These are phyloP conservation scores for Thalassarche chlororhynchos DNA, from an alignment of 2,113 vertebrate genomes.

Conservation along the genomic window DNA sequence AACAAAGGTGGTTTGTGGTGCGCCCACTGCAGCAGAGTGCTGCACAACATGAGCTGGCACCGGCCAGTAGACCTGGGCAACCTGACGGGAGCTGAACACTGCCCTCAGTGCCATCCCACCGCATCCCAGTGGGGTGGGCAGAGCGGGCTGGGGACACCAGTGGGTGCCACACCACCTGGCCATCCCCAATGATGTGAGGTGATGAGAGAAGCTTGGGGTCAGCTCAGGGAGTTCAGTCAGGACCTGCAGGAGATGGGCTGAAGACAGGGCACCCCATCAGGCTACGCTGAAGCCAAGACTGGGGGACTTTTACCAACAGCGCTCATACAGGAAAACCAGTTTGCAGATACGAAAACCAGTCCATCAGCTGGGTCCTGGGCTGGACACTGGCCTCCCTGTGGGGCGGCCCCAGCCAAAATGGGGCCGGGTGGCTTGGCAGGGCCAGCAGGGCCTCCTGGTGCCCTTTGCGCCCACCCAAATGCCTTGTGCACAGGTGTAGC, in stretches of 20 bases:
- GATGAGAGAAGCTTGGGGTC: not conserved
- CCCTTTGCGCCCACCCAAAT: not conserved
- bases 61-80: not conserved
- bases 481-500: not conserved
- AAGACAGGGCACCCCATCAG: fast-evolving
- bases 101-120: not conserved
- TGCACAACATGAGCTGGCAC: fast-evolving
- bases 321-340: not conserved
- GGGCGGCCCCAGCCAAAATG: not conserved
- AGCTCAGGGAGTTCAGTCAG: not conserved
- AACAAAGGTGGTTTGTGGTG: not conserved
- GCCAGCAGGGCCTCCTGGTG: not conserved
- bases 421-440: not conserved
- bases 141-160: not conserved
- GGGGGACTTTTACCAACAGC: not conserved
- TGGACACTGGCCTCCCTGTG: not conserved
- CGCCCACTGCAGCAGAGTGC: not conserved
- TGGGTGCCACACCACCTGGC: fast-evolving
- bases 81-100: not conserved
- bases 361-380: not conserved
- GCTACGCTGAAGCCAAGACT: not conserved
- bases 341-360: not conserved
- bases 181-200: not conserved
- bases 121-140: not conserved
- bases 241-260: not conserved